Conservation (phyloP, 2,113 vertebrate genomes). For the Hepsetus odoe region DNA sequence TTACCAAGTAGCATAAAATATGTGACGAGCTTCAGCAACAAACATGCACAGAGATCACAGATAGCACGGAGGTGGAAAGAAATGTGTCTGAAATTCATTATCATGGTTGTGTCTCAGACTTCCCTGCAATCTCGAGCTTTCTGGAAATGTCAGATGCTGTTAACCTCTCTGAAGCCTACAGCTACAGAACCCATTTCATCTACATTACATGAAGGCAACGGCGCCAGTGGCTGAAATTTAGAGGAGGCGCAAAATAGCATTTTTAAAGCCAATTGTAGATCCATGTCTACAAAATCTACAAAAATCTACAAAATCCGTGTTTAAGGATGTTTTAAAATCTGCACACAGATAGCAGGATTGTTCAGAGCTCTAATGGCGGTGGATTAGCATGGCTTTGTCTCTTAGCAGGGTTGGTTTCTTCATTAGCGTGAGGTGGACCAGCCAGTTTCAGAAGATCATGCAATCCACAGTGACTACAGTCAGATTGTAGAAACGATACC, state of each 20-base stretch:
- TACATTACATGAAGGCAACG: not conserved
- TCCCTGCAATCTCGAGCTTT: not conserved
- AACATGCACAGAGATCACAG: constrained; percentile 4
- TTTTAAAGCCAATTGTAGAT: too few species aligned
- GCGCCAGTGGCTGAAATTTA: not conserved
- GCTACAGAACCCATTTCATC: not conserved
- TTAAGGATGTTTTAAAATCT: too few species aligned
- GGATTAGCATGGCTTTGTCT: too few species aligned
- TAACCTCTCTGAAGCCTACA: not conserved
- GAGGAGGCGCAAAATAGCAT: too few species aligned
- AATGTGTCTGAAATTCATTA: constrained; percentile 1
- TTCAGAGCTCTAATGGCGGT: too few species aligned
- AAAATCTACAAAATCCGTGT: too few species aligned
- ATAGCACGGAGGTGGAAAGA: not conserved
- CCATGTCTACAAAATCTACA: too few species aligned
- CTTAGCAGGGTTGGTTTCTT: too few species aligned
- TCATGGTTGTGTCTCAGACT: not conserved
- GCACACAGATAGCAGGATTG: too few species aligned
- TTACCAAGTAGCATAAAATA: not conserved
- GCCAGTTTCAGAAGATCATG: too few species aligned
- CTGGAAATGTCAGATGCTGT: not conserved
- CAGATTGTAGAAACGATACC: not conserved
- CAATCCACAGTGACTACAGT: not conserved
- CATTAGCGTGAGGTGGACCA: too few species aligned
- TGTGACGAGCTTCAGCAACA: not conserved